phyloP scores from a whole-genome alignment of 2,888 invertebrate species.

The Drosophila pseudotakahashii region DNA sequence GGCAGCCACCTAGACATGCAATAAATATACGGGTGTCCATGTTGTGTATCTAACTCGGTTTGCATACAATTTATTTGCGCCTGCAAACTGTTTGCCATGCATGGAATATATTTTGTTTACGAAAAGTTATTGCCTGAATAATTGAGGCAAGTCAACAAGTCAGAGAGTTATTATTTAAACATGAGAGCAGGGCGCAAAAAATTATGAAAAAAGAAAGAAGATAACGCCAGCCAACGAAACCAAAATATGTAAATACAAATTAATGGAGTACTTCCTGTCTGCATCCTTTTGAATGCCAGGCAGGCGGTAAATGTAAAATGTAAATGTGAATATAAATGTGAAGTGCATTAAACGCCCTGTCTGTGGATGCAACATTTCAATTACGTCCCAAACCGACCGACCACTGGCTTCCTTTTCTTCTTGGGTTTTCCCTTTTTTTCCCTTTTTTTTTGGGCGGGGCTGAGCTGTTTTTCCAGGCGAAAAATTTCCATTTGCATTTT shows the following conservation, averaged over 20 bases:
- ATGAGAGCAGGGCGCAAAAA: constrained; percentile 47
- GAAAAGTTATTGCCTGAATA: constrained; percentile 53
- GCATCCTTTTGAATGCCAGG: constrained; percentile 47
- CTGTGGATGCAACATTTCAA: constrained; percentile 62
- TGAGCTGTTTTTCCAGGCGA: constrained; percentile 25
- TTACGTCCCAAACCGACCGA: constrained; percentile 43
- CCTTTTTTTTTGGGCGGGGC: constrained; percentile 17
- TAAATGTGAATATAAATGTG: constrained; percentile 21
- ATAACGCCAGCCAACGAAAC: constrained; percentile 18
- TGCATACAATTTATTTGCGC: constrained; percentile 18
- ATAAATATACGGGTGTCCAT: constrained; percentile 15
- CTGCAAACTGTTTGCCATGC: constrained; percentile 60
- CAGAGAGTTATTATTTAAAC: constrained; percentile 52
- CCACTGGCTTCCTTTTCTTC: constrained; percentile 21
- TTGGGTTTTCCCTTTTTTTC: constrained; percentile 3
- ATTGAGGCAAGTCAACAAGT: constrained; percentile 43
- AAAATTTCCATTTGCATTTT: constrained; percentile 21
- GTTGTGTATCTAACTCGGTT: constrained; percentile 8
- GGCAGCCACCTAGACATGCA: constrained; percentile 20
- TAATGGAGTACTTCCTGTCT: constrained; percentile 63
- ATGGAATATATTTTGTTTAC: constrained; percentile 69
- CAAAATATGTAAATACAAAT: constrained; percentile 58
- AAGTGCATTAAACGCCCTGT: constrained; percentile 35
- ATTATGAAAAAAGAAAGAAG: background rate
- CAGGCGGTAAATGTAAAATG: constrained; percentile 22